Base-by-base conservation (phyloP, 2,113 vertebrate genomes). In the Rhynchopsitta pachyrhyncha region DNA sequence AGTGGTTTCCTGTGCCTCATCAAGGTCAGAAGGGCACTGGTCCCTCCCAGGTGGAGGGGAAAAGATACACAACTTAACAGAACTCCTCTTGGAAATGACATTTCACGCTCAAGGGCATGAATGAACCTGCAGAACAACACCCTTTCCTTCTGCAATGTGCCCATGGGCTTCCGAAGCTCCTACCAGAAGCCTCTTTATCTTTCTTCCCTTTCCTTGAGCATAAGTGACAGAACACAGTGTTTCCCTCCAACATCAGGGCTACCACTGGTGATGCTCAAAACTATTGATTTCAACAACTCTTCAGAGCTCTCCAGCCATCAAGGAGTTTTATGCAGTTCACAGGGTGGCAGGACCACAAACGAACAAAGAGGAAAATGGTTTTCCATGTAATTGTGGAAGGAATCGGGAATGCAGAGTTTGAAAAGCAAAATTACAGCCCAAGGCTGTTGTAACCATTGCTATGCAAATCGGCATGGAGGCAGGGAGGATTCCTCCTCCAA, bases 381-480 rank as follows among this genome's bases (percentile, higher is more conserved):
- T 96, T 92, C 93, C 78, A 78, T 79, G 52, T 71, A 79, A 64
- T 89, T 91, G 89, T 93, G 81, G 52, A 90, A 96, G 68, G 55
- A 95, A 94, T n/a, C 64, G 80, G 55, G 77, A 93, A 90, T 60
- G 46, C 49, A 90, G 59, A 80, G 70, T 79, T 28, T 91, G 88
- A 95, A 91, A 92, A 90, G 60, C 81, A 96, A 95, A 97, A 92
- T 96, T 97, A 90, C 71, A 94, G 83, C 94, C 91, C 18, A 25
- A 49, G 87, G 95, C 94, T 95, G 75, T 91, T 67, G n/a, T 41
- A 50, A 77, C 42, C 85, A 95, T 97, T 97, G 90, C 96, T 96
- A 95, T 96, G 94, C 86, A 97, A 97, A 97, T 94, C 4, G 2
- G 12, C 12, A 3, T 69, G 64, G 90, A 97, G 49, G 60, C 64